A percentile compares a stretch with the other conserved stretches of the same genome.
These are phyloP conservation scores for Enteromius anoplus DNA, from an alignment of 2,797 vertebrate genomes.

Conservation along the genomic window DNA sequence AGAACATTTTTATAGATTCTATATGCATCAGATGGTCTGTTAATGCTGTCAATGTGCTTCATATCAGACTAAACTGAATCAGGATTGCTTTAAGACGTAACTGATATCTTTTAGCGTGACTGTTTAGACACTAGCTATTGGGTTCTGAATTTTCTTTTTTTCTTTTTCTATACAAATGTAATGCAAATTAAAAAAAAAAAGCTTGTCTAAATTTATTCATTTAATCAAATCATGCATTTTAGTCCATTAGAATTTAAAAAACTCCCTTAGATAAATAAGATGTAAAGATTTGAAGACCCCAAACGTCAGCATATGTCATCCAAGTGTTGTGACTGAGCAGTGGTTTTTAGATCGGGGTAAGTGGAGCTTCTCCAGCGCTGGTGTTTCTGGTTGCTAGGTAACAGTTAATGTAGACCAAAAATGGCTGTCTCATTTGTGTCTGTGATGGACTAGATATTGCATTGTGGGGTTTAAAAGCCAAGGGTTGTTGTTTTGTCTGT, in stretches of 20 bases:
- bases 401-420: slow-evolving; percentile 50
- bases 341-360: slow-evolving; percentile 31
- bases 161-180: background rate
- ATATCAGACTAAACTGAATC: background rate
- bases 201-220: background rate
- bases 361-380: slow-evolving; percentile 6
- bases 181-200: background rate
- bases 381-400: slow-evolving; percentile 49
- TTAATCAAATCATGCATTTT: background rate
- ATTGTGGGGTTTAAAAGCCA: slow-evolving; percentile 28
- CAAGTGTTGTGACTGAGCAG: background rate
- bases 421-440: slow-evolving; percentile 46
- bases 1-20: background rate
- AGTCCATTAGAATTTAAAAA: background rate
- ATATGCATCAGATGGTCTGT: background rate
- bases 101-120: background rate
- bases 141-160: background rate
- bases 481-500: slow-evolving; percentile 20
- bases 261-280: background rate
- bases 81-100: background rate
- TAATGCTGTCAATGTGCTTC: background rate
- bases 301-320: slow-evolving; percentile 10
- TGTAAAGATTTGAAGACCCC: background rate
- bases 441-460: slow-evolving; percentile 40
- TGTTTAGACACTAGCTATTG: background rate